Evolutionary conservation across 2,113 vertebrate species (phyloP).

Genomic region (Tenebrosternarchus preto): DNA sequence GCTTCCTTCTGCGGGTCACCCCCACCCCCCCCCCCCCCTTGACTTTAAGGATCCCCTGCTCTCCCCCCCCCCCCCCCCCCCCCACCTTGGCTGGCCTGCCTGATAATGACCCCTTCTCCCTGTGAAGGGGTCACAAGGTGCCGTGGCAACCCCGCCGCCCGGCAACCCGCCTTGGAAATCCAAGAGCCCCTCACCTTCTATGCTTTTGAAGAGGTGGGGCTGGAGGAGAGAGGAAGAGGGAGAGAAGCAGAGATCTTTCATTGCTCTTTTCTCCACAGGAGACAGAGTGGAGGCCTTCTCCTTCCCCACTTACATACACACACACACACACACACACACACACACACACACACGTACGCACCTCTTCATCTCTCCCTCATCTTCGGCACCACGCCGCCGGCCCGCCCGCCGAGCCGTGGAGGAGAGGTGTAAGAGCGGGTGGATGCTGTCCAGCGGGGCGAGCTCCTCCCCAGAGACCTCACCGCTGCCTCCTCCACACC

Average conservation of each 20-base stretch:
- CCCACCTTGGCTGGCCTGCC: not conserved
- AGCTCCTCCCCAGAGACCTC: slow-evolving; percentile 1
- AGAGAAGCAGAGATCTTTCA: not conserved
- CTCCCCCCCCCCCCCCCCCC: slow-evolving; percentile 7
- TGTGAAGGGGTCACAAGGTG: slow-evolving; percentile 43
- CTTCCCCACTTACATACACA: slow-evolving; percentile 28
- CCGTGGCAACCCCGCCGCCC: slow-evolving; percentile 6
- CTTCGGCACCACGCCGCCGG: not conserved
- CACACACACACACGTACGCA: slow-evolving; percentile 1
- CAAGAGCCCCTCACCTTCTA: slow-evolving; percentile 51
- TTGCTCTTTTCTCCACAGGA: not conserved
- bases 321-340: no score
- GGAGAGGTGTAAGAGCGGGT: not conserved
- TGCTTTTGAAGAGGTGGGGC: slow-evolving; percentile 38
- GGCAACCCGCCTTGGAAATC: slow-evolving; percentile 40
- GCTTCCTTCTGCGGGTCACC: no score
- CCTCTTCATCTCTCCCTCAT: slow-evolving; percentile 10
- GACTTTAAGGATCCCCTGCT: no score
- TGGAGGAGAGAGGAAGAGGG: not conserved
- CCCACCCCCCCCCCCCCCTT: no score
- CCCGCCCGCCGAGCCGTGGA: slow-evolving; percentile 8
- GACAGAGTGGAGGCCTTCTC: slow-evolving; percentile 23
- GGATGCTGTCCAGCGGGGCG: not conserved
- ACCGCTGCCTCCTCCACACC: not conserved
- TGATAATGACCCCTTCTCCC: slow-evolving; percentile 26